Base-by-base conservation (phyloP, 2,888 invertebrate genomes). In the Xestia c-nigrum region DNA sequence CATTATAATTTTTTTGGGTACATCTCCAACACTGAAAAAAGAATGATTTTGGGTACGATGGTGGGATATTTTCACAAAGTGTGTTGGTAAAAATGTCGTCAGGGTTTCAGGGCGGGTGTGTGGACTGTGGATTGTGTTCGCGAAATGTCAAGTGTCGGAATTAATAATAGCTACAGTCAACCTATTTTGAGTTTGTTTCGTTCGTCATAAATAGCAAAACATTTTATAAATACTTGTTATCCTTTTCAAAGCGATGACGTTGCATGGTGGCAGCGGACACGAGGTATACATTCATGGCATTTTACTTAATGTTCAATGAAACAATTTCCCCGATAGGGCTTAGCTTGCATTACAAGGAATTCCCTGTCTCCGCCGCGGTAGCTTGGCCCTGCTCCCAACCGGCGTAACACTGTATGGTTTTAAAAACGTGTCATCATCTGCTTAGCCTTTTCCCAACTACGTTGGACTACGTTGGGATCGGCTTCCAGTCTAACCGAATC, bases 1-100 rank as follows among this genome's bases (percentile, higher is more conserved):
- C 72, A 84, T 85, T 85, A 80, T 78, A 73, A 73, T 83, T 80
- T 82, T 81, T 59, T 80, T 81, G 80, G 50, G 74, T 57, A 38
- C 43, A 72, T 68, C 55, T 72, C 31, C 50, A 61, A 46, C 19
- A 43, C 59, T 81, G 66, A 81, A 88, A 86, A 85, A 80, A 81
- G 5, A 73, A 77, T 83, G 74, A 74, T 64, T 83, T 84, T 64
- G 65, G 78, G 80, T 67, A 55, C n/a, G 69, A 73, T 82, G 84
- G 81, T 74, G 82, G 77, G 75, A 76, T 76, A 68, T 81, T 80
- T 84, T 83, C 59, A 40, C 61, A 77, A 31, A 78, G 74, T 78
- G 52, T 80, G 71, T 47, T 46, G 66, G 67, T 66, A 10, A 76
- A 71, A 81, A 65, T 76, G 74, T 76, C 63, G 50, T 68, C 50